phyloP scores from a whole-genome alignment of 2,113 vertebrate genomes.

The Actenoides lindsayi region DNA sequence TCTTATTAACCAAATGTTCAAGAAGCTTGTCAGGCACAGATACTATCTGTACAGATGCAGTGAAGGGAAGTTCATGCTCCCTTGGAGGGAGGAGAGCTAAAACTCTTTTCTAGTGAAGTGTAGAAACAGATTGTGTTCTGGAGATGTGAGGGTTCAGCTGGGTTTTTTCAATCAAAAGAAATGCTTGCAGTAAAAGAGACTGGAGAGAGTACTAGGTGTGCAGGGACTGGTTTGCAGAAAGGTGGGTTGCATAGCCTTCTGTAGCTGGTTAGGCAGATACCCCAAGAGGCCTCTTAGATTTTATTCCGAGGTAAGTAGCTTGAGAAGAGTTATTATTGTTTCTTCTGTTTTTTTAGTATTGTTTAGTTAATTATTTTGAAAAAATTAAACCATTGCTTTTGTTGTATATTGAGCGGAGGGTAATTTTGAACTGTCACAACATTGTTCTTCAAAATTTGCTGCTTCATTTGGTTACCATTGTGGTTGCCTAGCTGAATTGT shows the following conservation, averaged over 20 bases:
- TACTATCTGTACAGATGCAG: background rate
- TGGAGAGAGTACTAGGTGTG: accelerated
- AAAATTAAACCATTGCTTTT: background rate
- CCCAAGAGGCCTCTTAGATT: background rate
- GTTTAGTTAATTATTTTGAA: background rate
- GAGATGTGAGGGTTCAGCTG: background rate
- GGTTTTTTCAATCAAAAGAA: background rate
- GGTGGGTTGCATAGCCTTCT: accelerated
- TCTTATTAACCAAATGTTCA: background rate
- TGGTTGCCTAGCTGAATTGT: background rate
- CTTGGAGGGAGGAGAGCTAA: background rate
- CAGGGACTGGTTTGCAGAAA: background rate
- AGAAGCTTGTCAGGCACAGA: background rate
- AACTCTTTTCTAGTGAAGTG: background rate
- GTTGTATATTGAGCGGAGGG: background rate
- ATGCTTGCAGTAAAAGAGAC: background rate
- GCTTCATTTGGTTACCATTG: background rate
- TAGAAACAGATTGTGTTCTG: background rate
- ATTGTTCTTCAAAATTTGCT: background rate
- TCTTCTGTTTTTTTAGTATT: background rate
- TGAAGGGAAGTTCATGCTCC: background rate
- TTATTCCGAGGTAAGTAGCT: background rate
- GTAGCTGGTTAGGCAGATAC: background rate
- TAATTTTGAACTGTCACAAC: background rate
- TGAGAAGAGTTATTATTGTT: background rate